phyloP scores from a whole-genome alignment of 2,113 vertebrate species.

The Sorex araneus region DNA sequence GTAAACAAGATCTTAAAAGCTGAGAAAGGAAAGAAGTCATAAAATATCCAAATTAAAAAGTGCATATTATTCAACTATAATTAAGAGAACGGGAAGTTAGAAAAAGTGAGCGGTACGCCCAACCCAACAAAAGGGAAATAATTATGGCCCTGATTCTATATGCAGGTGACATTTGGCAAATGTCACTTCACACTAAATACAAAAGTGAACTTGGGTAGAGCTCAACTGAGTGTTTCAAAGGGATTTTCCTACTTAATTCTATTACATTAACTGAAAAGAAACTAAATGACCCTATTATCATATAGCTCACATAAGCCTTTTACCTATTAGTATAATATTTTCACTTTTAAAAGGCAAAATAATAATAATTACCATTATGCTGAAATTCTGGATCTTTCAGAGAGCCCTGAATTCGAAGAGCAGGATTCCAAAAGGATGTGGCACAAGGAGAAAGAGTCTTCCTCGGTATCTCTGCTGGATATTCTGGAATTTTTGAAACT shows the following conservation, averaged over 20 bases:
- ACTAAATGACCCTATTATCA: not conserved
- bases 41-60: not conserved
- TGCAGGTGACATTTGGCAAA: not conserved
- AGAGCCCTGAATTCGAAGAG: conserved; percentile 91
- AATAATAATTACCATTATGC: conserved; percentile 90
- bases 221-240: not conserved
- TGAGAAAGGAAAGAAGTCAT: not conserved
- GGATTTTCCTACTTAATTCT: conserved; percentile 29
- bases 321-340: not conserved
- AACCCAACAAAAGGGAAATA: not conserved
- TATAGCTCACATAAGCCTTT: not conserved
- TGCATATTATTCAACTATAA: not conserved
- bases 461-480: conserved; percentile 42
- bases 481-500: conserved; percentile 67
- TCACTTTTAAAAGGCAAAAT: conserved; percentile 54
- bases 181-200: not conserved
- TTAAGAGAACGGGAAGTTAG: not conserved
- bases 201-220: not conserved
- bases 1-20: conserved; percentile 1
- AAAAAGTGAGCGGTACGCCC: not conserved
- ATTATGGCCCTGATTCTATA: not conserved
- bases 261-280: conserved; percentile 35
- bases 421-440: conserved; percentile 81
- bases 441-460: conserved; percentile 55
- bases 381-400: conserved; percentile 94